A percentile compares a stretch with the other conserved stretches of the same genome.
These are phyloP conservation scores for Coronaproctus castanopsis DNA, from an alignment of 2,888 invertebrate species.

Conservation along the genomic window DNA sequence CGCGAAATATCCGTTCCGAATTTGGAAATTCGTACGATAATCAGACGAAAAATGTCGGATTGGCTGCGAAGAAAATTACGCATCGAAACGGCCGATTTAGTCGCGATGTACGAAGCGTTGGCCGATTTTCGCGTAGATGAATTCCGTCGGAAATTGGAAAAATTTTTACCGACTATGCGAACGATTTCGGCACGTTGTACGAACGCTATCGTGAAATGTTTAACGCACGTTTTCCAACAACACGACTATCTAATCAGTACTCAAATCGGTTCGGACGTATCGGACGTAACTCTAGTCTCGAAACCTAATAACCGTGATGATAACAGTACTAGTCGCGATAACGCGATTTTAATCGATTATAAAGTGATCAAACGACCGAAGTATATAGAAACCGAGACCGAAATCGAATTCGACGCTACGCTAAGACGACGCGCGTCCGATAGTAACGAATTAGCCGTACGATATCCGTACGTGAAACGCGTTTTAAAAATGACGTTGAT, in stretches of 20 bases:
- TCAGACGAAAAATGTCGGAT: not conserved
- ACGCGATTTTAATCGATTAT: not conserved
- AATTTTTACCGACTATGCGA: not conserved
- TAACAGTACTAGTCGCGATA: not conserved
- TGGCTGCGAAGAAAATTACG: not conserved
- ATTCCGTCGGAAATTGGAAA: not conserved
- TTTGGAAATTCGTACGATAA: not conserved
- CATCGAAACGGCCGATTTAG: not conserved
- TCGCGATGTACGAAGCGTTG: not conserved
- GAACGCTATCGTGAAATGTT: not conserved
- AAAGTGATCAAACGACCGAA: not conserved
- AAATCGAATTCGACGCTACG: not conserved
- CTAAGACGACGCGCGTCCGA: not conserved
- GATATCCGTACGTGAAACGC: not conserved
- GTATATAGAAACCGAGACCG: not conserved
- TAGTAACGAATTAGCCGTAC: not conserved
- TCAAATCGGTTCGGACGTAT: not conserved
- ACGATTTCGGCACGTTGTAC: not conserved
- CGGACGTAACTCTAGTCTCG: not conserved
- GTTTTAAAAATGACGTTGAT: not conserved
- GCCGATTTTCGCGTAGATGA: not conserved
- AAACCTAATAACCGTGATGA: not conserved
- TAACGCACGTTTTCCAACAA: not conserved
- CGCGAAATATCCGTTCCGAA: not conserved
- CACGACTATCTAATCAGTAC: not conserved